A percentile compares a stretch with the other conserved stretches of the same genome.
Conservation (phyloP, 2,888 invertebrate genomes). For the Stictocephala bisonia region DNA sequence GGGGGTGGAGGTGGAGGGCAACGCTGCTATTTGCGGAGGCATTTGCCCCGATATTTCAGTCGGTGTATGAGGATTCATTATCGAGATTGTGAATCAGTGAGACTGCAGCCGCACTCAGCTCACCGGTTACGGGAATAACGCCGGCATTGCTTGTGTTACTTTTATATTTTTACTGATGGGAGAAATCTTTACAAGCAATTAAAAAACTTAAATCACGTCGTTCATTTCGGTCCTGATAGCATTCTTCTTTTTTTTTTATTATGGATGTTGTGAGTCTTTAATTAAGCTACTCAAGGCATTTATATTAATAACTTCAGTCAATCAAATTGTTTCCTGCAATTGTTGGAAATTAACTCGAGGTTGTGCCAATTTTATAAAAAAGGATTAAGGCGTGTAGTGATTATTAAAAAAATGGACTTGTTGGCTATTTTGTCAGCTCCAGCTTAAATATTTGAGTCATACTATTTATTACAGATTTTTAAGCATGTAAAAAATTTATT, state of each 20-base stretch:
- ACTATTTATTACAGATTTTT: no score
- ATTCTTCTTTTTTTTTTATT: no score
- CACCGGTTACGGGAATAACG: not conserved
- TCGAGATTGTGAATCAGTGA: not conserved
- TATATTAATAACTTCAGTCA: no score
- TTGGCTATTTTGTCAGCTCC: no score
- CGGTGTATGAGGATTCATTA: not conserved
- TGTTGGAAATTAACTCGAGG: no score
- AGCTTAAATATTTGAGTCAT: no score
- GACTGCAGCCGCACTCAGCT: not conserved
- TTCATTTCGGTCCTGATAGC: not conserved
- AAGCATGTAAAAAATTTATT: no score
- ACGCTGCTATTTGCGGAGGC: not conserved
- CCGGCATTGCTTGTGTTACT: not conserved
- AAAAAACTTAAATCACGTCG: not conserved
- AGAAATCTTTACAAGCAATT: not conserved
- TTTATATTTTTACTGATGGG: not conserved
- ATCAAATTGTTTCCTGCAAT: no score
- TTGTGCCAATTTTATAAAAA: no score
- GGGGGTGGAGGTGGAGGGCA: no score
- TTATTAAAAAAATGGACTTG: no score
- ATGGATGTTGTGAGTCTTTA: not conserved
- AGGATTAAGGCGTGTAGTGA: no score
- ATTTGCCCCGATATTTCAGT: not conserved
- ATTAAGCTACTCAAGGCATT: not conserved